Conservation (phyloP, 2,888 invertebrate species). For the Leptopilina myrica region DNA sequence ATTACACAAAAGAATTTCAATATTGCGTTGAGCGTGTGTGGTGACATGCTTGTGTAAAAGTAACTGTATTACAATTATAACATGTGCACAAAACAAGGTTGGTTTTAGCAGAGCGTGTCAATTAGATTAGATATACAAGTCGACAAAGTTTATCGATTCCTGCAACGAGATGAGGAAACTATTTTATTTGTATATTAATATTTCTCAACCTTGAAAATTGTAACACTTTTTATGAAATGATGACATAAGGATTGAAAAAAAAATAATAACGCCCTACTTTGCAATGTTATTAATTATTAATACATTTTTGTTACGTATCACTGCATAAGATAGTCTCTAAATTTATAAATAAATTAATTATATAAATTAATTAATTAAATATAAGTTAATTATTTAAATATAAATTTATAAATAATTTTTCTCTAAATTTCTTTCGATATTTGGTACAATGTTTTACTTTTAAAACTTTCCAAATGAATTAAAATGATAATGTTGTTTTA, state of each 20-base stretch:
- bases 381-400: too few relatives aligned
- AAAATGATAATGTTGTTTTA: too few relatives aligned
- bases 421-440: too few relatives aligned
- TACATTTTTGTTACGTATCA: background rate
- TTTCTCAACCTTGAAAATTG: background rate
- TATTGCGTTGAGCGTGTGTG: background rate
- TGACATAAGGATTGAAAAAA: background rate
- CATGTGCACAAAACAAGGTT: conserved; percentile 57
- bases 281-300: background rate
- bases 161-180: conserved; percentile 44
- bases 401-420: too few relatives aligned
- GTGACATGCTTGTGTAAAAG: conserved; percentile 9
- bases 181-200: background rate
- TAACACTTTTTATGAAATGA: background rate
- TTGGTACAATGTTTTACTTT: too few relatives aligned
- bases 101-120: conserved; percentile 56
- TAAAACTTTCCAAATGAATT: too few relatives aligned
- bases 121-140: conserved; percentile 58
- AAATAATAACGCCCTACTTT: background rate
- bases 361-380: too few relatives aligned
- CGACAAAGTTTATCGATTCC: conserved; percentile 47
- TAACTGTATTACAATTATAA: conserved; percentile 50
- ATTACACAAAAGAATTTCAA: too few relatives aligned
- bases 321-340: too few relatives aligned
- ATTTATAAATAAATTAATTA: too few relatives aligned